phyloP scores from a whole-genome alignment of 2,888 invertebrate genomes.

The Conchocele bisecta region DNA sequence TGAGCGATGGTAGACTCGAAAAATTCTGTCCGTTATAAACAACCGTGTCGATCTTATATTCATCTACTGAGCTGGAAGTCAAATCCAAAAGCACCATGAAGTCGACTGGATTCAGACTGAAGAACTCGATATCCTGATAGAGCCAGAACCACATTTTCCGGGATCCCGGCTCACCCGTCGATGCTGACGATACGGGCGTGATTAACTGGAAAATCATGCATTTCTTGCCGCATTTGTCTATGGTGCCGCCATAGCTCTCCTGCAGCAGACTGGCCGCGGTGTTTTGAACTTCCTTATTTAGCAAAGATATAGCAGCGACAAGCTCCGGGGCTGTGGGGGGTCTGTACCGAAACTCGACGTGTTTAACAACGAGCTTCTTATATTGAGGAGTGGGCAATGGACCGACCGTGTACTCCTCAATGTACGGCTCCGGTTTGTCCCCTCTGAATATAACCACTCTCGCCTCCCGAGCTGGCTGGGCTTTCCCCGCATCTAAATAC shows the following conservation, averaged over 20 bases:
- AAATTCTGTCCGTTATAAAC: constrained; percentile 65
- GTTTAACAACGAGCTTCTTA: constrained; percentile 47
- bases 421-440: constrained; percentile 58
- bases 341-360: constrained; percentile 65
- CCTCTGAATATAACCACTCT: constrained; percentile 70
- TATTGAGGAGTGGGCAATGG: constrained; percentile 65
- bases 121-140: constrained; percentile 61
- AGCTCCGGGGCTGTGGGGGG: constrained; percentile 63
- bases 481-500: constrained; percentile 36
- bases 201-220: constrained; percentile 64
- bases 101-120: constrained; percentile 68
- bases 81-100: constrained; percentile 71
- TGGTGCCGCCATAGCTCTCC: constrained; percentile 69
- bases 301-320: constrained; percentile 7
- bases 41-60: constrained; percentile 60
- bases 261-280: constrained; percentile 59
- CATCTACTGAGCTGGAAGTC: constrained; percentile 55
- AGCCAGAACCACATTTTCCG: constrained; percentile 68
- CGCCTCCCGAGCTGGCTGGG: constrained; percentile 67
- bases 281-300: constrained; percentile 41
- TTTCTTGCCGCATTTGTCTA: constrained; percentile 50
- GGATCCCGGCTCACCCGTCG: constrained; percentile 50
- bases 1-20: constrained; percentile 56
- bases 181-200: constrained; percentile 59
- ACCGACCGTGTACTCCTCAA: constrained; percentile 70